phyloP scores from a whole-genome alignment of 2,113 vertebrate genomes.

The Heterotis niloticus region DNA sequence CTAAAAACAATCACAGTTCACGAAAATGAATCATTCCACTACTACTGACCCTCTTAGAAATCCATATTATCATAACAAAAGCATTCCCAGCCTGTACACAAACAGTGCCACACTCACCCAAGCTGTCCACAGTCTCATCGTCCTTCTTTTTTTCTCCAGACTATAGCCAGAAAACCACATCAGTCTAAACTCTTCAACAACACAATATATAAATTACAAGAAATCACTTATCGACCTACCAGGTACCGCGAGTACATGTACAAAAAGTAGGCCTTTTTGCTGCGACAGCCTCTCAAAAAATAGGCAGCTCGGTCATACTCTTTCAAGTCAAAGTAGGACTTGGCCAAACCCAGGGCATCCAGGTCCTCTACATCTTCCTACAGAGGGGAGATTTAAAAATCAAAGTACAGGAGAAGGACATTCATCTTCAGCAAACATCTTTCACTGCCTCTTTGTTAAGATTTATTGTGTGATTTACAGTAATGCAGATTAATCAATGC shows the following conservation, averaged over 20 bases:
- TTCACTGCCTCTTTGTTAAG: too few relatives aligned
- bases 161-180: slow-evolving; percentile 47
- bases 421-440: too few relatives aligned
- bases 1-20: slow-evolving; percentile 55
- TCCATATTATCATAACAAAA: neutral
- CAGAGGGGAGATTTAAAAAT: slow-evolving; percentile 14
- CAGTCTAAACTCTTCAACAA: too few relatives aligned
- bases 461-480: neutral
- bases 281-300: slow-evolving; percentile 88
- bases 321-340: slow-evolving; percentile 96
- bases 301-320: slow-evolving; percentile 95
- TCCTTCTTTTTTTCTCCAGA: slow-evolving; percentile 98
- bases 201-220: neutral
- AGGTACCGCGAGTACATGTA: slow-evolving; percentile 98
- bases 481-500: neutral
- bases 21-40: neutral
- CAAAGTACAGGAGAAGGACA: neutral
- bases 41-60: neutral
- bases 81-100: neutral
- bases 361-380: slow-evolving; percentile 92
- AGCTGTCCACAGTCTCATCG: slow-evolving; percentile 94
- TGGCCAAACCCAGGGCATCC: slow-evolving; percentile 89
- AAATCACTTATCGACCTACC: slow-evolving; percentile 61
- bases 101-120: slow-evolving; percentile 70
- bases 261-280: slow-evolving; percentile 94